phyloP scores from a whole-genome alignment of 2,888 invertebrate genomes.

The Epistrophe grossulariae region DNA sequence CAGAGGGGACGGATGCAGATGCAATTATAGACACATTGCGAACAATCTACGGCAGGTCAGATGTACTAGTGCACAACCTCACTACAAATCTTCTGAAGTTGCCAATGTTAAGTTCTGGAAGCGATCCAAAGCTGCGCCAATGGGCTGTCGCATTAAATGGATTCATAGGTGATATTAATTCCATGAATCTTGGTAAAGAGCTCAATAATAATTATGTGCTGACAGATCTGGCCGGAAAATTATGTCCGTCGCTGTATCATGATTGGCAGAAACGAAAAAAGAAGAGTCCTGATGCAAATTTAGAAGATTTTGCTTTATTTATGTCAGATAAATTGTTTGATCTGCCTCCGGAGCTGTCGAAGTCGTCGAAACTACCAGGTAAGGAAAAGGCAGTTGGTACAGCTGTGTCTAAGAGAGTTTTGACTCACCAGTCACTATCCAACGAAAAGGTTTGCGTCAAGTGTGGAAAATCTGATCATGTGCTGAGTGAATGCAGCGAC shows the following conservation, averaged over 20 bases:
- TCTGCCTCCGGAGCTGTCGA: not conserved
- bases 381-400: constrained; percentile 4
- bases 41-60: not conserved
- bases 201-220: not conserved
- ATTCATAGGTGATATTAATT: constrained; percentile 1
- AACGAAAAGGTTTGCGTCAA: not conserved
- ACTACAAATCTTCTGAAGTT: not conserved
- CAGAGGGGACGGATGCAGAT: not conserved
- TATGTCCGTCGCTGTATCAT: not conserved
- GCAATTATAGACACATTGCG: not conserved
- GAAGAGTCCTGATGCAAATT: not conserved
- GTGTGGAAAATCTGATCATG: constrained; percentile 1
- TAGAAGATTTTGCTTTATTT: not conserved
- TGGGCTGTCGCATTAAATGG: not conserved
- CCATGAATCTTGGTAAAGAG: constrained; percentile 13
- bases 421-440: constrained; percentile 12
- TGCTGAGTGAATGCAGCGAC: not conserved
- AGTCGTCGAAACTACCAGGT: constrained; percentile 1
- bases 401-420: constrained; percentile 4
- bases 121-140: not conserved
- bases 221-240: not conserved
- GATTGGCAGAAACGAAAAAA: not conserved
- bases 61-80: not conserved
- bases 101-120: not conserved
- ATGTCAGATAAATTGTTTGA: not conserved